These are phyloP conservation scores for Mesoclemmys tuberculata DNA, from an alignment of 2,113 vertebrate genomes.

Conservation along the genomic window DNA sequence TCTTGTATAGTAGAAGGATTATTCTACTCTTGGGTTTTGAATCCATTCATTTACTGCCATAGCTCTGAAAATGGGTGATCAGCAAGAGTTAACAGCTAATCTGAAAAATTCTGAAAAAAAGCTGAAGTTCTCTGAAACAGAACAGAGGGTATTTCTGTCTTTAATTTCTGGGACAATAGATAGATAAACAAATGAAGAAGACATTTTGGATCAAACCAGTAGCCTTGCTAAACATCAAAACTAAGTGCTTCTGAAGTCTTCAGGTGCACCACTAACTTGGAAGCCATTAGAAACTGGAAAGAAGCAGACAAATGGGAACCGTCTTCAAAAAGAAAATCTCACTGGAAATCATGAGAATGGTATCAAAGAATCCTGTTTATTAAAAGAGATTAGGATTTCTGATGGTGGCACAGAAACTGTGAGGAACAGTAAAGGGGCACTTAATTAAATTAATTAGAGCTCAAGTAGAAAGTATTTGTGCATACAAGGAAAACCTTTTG, in stretches of 20 bases:
- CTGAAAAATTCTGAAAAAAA: not conserved
- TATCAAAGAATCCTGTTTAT: not conserved
- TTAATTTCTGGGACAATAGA: not conserved
- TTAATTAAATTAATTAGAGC: not conserved
- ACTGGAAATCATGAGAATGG: not conserved
- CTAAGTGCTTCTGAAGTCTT: not conserved
- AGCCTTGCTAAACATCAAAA: not conserved
- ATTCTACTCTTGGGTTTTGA: not conserved
- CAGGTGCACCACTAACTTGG: not conserved
- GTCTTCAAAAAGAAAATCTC: not conserved
- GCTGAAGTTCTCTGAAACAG: fast-evolving
- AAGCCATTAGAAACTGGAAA: not conserved
- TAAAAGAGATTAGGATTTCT: not conserved
- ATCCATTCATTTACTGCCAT: not conserved
- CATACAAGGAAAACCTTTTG: not conserved
- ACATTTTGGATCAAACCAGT: not conserved
- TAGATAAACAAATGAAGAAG: not conserved
- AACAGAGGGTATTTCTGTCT: not conserved
- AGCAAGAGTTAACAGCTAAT: not conserved
- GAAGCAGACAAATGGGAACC: not conserved
- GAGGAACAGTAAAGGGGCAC: not conserved
- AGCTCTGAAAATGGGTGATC: not conserved
- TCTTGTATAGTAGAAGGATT: not conserved
- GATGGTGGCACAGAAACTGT: not conserved
- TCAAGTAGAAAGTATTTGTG: not conserved